Base-by-base conservation (phyloP, 2,888 invertebrate species). In the Ecdyonurus torrentis region DNA sequence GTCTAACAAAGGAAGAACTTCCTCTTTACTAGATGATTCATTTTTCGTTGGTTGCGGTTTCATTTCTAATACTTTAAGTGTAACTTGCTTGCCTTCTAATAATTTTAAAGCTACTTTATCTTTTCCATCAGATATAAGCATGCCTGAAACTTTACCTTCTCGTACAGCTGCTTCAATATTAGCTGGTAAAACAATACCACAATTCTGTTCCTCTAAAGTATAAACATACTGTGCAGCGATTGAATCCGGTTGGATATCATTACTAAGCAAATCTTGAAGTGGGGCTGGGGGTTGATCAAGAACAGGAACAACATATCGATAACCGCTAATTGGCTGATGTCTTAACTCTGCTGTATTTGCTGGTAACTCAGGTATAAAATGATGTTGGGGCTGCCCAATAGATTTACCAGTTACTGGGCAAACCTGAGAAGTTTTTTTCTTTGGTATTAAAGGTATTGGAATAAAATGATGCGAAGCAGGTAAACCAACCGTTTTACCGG, bases 361-460 rank as follows among this genome's bases (percentile, higher is more conserved):
- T 65, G 87, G 80, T 68, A 86, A 74, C 66, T 87, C 87, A 72
- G 87, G 87, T 76, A 87, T 87, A 79, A 86, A 88, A 74, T 87
- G 87, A 74, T 88, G 87, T 53, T 84, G 81, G 59, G 84, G 84
- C 63, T 86, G 77, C 25, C 55, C 55, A 7, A 55, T 7, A 22
- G 55, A n/a, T 22, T 55, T 55, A 7, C 55, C 55, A 20, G 55
- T 23, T 10, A 20, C 50, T 1, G 50, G 37, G 20, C 50, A 55
- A 2, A 37, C 52, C 2, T 50, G 23, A 2, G 58, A 52, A 3
- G 61, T 50, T 55, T 52, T 61, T 23, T 63, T 61, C 5, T 58
- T 52, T 50, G 52, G 52, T 63, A 63, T 61, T 53, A 59, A 18
- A 58, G 69, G 66, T 15, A 69, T 60, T 7, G 71, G 71, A 22